Percentiles rank a stretch among this genome's conserved stretches.
These are phyloP conservation scores for Venturia canescens DNA, from an alignment of 1,140 invertebrate species.

Conservation along the genomic window DNA sequence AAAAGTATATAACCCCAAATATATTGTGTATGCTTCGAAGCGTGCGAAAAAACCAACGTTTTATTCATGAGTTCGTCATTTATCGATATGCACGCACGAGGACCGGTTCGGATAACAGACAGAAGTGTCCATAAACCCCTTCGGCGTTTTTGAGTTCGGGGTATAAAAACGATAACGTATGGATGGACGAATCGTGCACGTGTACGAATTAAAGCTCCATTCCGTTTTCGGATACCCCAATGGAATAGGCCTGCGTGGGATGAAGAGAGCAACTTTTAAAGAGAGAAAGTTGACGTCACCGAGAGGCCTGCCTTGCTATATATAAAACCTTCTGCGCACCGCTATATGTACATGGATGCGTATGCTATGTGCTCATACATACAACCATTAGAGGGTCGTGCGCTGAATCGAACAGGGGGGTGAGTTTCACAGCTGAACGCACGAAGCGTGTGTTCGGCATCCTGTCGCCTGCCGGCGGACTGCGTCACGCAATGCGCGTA, in stretches of 20 bases:
- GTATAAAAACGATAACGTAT: constrained; percentile 44
- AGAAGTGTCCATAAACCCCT: background rate
- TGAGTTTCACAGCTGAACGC: constrained; percentile 53
- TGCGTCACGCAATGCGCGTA: constrained; percentile 53
- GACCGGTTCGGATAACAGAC: background rate
- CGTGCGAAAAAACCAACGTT: background rate
- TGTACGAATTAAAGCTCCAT: constrained; percentile 44
- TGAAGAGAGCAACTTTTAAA: constrained; percentile 34
- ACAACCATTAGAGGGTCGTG: constrained; percentile 34
- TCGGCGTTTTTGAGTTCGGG: constrained; percentile 29
- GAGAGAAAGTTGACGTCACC: constrained; percentile 20
- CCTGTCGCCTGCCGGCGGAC: constrained; percentile 51
- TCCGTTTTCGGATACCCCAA: background rate
- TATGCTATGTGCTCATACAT: constrained; percentile 8
- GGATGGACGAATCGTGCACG: constrained; percentile 41
- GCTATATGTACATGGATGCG: background rate
- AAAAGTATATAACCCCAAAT: background rate
- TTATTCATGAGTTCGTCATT: constrained; percentile 19
- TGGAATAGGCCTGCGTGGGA: constrained; percentile 12
- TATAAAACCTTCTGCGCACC: background rate
- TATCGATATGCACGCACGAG: background rate
- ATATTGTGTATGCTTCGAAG: background rate
- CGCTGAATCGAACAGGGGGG: constrained; percentile 32
- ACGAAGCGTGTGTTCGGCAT: constrained; percentile 54
- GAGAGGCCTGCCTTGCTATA: background rate